A percentile compares a stretch with the other conserved stretches of the same genome.
Evolutionary conservation across 2,797 vertebrate genomes (phyloP).

Genomic region (Crenuchus spilurus): DNA sequence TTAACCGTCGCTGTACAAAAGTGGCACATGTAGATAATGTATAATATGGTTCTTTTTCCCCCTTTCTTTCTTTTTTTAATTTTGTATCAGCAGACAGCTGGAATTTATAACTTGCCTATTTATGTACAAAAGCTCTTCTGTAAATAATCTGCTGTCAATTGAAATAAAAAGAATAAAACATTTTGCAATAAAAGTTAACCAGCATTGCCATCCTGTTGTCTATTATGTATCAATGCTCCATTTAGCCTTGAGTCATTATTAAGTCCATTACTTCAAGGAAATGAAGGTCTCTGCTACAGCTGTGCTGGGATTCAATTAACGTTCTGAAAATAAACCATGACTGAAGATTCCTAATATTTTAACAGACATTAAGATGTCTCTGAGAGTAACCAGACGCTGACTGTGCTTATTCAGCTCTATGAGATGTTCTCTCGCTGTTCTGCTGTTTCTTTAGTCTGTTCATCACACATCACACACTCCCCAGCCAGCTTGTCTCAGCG

Average conservation of each 20-base stretch:
- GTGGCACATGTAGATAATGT: slow-evolving; percentile 87
- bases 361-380: not conserved
- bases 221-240: not conserved
- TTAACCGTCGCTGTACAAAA: slow-evolving; percentile 59
- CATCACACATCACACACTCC: not conserved
- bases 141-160: slow-evolving; percentile 73
- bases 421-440: not conserved
- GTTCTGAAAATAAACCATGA: not conserved
- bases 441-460: not conserved
- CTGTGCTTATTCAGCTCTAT: not conserved
- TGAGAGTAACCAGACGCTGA: not conserved
- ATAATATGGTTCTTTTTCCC: slow-evolving; percentile 79
- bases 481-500: not conserved
- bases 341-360: not conserved
- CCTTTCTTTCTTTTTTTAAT: slow-evolving; percentile 79
- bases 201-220: slow-evolving; percentile 29
- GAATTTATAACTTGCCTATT: slow-evolving; percentile 86
- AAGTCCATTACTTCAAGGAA: not conserved
- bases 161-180: slow-evolving; percentile 66
- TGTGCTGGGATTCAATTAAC: not conserved
- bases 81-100: slow-evolving; percentile 83
- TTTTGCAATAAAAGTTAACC: slow-evolving; percentile 77
- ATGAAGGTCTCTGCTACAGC: not conserved
- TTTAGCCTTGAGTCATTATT: not conserved
- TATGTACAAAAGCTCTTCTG: slow-evolving; percentile 82